These are phyloP conservation scores for Phoxinus dragarum DNA, from an alignment of 2,797 vertebrate genomes.

Conservation along the genomic window DNA sequence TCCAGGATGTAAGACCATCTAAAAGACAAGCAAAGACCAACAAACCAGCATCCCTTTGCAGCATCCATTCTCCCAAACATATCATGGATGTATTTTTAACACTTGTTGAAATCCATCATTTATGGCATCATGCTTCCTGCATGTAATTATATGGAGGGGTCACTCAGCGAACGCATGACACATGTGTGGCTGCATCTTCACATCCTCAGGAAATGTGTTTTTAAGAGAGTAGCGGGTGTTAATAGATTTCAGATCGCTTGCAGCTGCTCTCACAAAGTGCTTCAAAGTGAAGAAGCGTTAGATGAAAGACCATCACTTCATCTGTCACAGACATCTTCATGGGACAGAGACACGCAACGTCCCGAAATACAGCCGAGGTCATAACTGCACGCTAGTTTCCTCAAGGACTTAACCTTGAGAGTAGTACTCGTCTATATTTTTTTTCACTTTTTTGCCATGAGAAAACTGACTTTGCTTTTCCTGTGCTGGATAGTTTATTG, in stretches of 20 bases:
- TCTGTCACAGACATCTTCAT: slow-evolving; percentile 26
- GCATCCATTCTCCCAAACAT: background rate
- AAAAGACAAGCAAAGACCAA: background rate
- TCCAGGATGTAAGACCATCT: background rate
- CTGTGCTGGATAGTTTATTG: slow-evolving; percentile 7
- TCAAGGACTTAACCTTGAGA: slow-evolving; percentile 24
- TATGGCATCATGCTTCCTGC: slow-evolving; percentile 29
- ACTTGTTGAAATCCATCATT: background rate
- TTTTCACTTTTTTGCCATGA: slow-evolving; percentile 9
- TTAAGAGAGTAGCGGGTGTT: slow-evolving; percentile 35
- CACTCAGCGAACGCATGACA: slow-evolving; percentile 33
- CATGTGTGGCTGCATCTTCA: slow-evolving; percentile 37
- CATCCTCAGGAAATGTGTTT: slow-evolving; percentile 51
- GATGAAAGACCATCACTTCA: slow-evolving; percentile 23
- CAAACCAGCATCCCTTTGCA: background rate
- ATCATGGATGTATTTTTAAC: background rate
- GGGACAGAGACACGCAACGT: slow-evolving; percentile 19
- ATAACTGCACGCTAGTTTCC: slow-evolving; percentile 18
- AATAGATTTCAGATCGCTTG: slow-evolving; percentile 43
- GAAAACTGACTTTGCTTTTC: background rate
- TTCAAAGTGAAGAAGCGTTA: slow-evolving; percentile 37
- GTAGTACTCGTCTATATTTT: background rate
- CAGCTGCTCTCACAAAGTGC: slow-evolving; percentile 35
- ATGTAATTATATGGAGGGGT: slow-evolving; percentile 10
- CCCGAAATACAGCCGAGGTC: background rate